These are phyloP conservation scores for Microcebus murinus DNA, from an alignment of 2,113 vertebrate species.

Conservation along the genomic window DNA sequence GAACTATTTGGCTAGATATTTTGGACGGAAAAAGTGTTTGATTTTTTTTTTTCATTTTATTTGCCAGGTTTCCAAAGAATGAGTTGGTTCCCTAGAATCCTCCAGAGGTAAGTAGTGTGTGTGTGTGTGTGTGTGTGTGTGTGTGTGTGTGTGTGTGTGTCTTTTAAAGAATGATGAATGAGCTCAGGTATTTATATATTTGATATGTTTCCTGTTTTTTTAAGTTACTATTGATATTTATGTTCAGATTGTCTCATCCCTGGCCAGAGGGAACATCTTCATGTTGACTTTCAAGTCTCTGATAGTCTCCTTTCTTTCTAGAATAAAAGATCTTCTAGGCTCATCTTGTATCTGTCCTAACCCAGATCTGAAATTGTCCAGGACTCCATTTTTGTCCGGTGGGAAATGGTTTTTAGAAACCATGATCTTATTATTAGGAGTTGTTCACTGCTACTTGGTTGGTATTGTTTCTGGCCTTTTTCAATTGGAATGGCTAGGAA, in stretches of 20 bases:
- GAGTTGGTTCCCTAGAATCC: background rate
- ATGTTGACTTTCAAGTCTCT: background rate
- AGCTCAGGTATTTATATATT: background rate
- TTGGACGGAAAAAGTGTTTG: background rate
- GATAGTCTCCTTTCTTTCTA: background rate
- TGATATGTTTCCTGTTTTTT: background rate
- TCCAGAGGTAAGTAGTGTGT: background rate
- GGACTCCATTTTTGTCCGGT: background rate
- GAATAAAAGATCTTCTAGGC: background rate
- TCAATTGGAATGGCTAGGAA: background rate
- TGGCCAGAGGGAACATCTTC: background rate
- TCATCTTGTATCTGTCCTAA: background rate
- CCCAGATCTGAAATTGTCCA: background rate
- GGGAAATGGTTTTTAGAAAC: slow-evolving; percentile 4
- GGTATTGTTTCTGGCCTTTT: background rate
- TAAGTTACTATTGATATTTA: background rate
- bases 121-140: background rate
- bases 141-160: background rate
- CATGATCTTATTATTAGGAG: background rate
- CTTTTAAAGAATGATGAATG: background rate
- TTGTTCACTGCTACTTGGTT: background rate
- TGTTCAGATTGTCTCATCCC: background rate
- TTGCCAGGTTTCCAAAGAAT: slow-evolving; percentile 2
- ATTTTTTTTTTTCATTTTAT: background rate
- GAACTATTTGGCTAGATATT: background rate